Evolutionary conservation across 2,888 invertebrate genomes (phyloP).

Genomic region (Netelia melanura): DNA sequence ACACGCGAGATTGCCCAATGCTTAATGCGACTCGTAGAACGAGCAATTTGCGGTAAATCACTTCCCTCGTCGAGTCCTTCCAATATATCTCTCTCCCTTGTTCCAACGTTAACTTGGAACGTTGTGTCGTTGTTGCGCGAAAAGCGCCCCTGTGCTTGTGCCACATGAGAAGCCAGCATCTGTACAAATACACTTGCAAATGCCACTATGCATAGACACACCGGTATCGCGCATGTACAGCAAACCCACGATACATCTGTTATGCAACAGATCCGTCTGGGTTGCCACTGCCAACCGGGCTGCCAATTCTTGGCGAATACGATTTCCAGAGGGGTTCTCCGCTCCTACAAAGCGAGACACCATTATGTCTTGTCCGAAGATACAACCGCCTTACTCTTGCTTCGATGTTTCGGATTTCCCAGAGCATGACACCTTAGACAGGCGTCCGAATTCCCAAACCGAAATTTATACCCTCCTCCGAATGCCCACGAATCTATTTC

Average conservation of each 20-base stretch:
- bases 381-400: conserved; percentile 19
- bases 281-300: conserved; percentile 17
- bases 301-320: conserved; percentile 44
- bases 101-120: conserved; percentile 20
- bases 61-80: conserved; percentile 69
- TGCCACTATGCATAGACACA: background rate
- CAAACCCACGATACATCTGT: conserved; percentile 70
- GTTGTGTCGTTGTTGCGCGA: conserved; percentile 6
- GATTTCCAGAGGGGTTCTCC: conserved; percentile 17
- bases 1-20: conserved; percentile 79
- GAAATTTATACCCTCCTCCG: too few relatives aligned
- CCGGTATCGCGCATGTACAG: conserved; percentile 6
- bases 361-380: conserved; percentile 47
- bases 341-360: conserved; percentile 27
- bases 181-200: background rate
- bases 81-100: conserved; percentile 34
- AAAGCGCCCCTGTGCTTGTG: conserved; percentile 1
- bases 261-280: conserved; percentile 72
- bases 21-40: conserved; percentile 77
- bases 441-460: too few relatives aligned
- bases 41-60: conserved; percentile 81
- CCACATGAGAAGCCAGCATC: conserved; percentile 26
- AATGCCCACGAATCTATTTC: too few relatives aligned
- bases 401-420: background rate
- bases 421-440: background rate